Evolutionary conservation across 2,888 invertebrate genomes (phyloP).

Genomic region (Cabera pusaria): DNA sequence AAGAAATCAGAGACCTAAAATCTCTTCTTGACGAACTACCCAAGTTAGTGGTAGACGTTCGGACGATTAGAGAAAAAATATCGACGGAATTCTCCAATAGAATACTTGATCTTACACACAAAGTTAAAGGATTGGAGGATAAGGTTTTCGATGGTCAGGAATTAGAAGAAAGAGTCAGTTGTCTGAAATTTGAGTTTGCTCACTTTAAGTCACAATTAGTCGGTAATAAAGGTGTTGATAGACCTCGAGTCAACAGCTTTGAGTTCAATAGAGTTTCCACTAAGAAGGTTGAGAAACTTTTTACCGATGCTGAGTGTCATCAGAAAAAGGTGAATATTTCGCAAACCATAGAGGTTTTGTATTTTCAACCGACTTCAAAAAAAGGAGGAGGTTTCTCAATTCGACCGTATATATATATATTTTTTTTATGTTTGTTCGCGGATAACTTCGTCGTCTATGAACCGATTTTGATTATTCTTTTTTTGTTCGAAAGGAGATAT

Average conservation of each 20-base stretch:
- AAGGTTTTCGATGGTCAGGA: constrained; percentile 9
- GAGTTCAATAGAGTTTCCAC: constrained; percentile 30
- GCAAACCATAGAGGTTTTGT: too few species aligned
- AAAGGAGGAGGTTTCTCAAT: too few species aligned
- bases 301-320: constrained; percentile 1
- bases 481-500: too few species aligned
- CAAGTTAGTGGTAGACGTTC: constrained; percentile 14
- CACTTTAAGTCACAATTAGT: constrained; percentile 7
- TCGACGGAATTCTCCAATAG: constrained; percentile 3
- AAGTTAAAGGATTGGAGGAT: constrained; percentile 10
- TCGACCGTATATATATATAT: too few species aligned
- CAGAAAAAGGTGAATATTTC: constrained; percentile 11
- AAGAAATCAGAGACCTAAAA: constrained; percentile 27
- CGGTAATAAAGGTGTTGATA: constrained; percentile 17
- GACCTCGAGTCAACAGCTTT: constrained; percentile 21
- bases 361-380: too few species aligned
- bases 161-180: constrained; percentile 8
- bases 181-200: constrained; percentile 17
- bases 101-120: constrained; percentile 9
- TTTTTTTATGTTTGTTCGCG: too few species aligned
- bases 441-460: too few species aligned
- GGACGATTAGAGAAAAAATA: constrained; percentile 21
- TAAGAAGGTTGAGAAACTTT: constrained; percentile 29
- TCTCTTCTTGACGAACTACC: constrained; percentile 19
- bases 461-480: too few species aligned